Evolutionary conservation across 2,888 invertebrate genomes (phyloP), one percentile per base, ranked within the genome.

Genomic region (Nephrocerus scutellatus): DNA sequence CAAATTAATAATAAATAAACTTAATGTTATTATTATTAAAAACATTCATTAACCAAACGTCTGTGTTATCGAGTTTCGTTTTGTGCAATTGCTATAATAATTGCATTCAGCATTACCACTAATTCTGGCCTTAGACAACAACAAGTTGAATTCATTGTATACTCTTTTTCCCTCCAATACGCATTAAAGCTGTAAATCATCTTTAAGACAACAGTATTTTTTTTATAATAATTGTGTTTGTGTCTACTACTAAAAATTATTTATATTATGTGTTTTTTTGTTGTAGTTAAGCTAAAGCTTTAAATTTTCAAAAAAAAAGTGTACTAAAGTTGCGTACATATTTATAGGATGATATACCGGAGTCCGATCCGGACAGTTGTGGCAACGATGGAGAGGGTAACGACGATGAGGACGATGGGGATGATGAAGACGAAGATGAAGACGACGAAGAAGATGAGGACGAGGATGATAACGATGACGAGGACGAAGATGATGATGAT

Each of bases 321-420:
- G 32, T 36, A 21, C 16, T 30, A 28, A 38, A 29, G 26, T 35
- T 43, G 19, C 14, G 19, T 37, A n/a, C n/a, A n/a, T 28, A 36
- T 33, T 56, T 59, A 36, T 44, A 67, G 66, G 66, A 67, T 46
- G 68, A 68, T 42, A 68, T 68, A 47, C 65, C 63, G 7, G 68
- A 68, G 50, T 68, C 68, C 38, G 68, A 66, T 54, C 65, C 64
- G 25, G 68, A 70, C 48, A 68, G 68, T 39, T 68, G 66, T 53
- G 61, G 57, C 23, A 64, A 63, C 29, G 62, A 65, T 37, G 66
- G 60, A 36, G 63, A 65, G 31, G 61, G 55, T 15, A 56, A 60
- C 20, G 66, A 65, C 26, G 65, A 63, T 45, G 64, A 63, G 36
- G 63, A 64, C 30, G 65, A 65, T 36, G 63, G 65, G 2, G 66